Base-by-base conservation (phyloP, 2,113 vertebrate species). In the Verasper variegatus region DNA sequence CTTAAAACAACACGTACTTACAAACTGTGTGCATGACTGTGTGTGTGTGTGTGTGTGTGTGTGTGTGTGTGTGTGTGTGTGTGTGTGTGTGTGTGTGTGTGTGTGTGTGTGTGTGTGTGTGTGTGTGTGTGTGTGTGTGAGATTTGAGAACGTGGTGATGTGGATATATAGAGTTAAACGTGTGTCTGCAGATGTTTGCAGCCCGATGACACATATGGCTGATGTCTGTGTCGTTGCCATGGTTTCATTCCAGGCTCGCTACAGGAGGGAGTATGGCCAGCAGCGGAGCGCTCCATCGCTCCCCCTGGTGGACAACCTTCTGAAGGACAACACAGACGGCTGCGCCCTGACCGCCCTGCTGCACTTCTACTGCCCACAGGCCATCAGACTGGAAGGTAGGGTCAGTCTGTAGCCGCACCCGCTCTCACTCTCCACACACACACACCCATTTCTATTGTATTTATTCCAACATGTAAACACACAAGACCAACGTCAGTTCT, bases 311-410 rank as follows among this genome's bases (percentile, higher is more conserved):
- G 97, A 98, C 74, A 98, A 97, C 79, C 91, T 99, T 76, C 83
- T 99, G 86, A 99, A 99, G 90, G 98, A 99, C 86, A 96, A 96
- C 76, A 95, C 96, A 13, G 98, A 99, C 24, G 98, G 98, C 70
- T 98, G 97, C 23, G 95, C 97, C 17, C 78, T 99, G 17, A 94
- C 96, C 45, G 95, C 96, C 14, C 93, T 99, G 58, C 95, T 99
- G 86, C 98, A 99, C 87, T 99, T 98, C 83, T 99, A 99, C 94
- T 99, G 98, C 66, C 97, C 98, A 3, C 94, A 92, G 35, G 92
- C 95, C 0, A 76, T 99, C 81, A 92, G 94, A 67, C 84, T 99
- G 76, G 96, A 99, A 91, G 98, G 98, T 97, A 88, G 56, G 80
- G 69, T 47, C 23, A 12, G 5, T 64, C 24, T 81, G 68, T 55